Percentiles rank a stretch among this genome's conserved stretches.
phyloP scores from a whole-genome alignment of 2,888 invertebrate species.

The Aromia moschata region DNA sequence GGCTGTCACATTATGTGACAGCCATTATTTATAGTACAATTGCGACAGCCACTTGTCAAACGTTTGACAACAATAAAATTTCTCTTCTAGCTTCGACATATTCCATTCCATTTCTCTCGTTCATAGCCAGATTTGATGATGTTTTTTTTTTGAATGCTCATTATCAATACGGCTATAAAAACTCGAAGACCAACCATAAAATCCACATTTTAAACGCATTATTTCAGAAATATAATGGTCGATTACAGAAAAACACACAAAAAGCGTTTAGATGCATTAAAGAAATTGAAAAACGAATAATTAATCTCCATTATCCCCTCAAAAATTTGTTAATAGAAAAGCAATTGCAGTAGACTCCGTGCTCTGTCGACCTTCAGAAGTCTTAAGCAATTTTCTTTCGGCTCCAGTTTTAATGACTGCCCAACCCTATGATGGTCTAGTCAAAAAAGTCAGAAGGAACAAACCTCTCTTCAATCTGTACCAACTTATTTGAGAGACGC shows the following conservation, averaged over 20 bases:
- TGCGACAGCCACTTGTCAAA: no score
- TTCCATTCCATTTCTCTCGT: no score
- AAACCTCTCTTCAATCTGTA: constrained; percentile 17
- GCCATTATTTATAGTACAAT: no score
- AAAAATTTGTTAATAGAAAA: not conserved
- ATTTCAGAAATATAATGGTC: no score
- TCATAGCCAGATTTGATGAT: no score
- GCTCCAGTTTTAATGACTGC: not conserved
- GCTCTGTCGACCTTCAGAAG: not conserved
- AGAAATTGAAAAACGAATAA: not conserved
- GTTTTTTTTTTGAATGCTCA: no score
- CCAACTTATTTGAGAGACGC: constrained; percentile 2
- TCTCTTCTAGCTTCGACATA: no score
- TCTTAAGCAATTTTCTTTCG: not conserved
- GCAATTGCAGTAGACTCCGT: not conserved
- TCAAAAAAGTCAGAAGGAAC: not conserved
- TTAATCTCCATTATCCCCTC: not conserved
- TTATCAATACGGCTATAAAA: no score
- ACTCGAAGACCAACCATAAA: no score
- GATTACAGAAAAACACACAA: not conserved
- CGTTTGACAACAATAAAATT: no score
- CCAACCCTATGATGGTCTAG: not conserved
- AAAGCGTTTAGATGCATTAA: not conserved
- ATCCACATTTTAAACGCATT: no score
- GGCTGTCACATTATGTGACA: no score